Conservation (phyloP, 2,797 vertebrate genomes). For the Brachymystax lenok region DNA sequence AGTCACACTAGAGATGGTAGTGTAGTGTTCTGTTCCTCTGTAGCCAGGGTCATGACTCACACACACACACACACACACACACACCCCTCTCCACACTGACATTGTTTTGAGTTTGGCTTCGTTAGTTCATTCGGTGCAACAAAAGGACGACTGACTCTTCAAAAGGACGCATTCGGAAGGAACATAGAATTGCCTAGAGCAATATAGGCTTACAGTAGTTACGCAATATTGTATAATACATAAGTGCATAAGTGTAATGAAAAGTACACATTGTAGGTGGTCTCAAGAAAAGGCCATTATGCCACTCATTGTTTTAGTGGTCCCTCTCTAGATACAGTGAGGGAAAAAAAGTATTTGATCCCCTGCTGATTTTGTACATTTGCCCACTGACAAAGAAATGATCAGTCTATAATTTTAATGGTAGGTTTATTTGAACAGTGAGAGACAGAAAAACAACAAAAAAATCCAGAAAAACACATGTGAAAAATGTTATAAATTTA, state of each 20-base stretch:
- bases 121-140: background rate
- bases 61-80: conserved; percentile 5
- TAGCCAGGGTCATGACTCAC: background rate
- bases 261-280: background rate
- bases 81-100: background rate
- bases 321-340: background rate
- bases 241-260: background rate
- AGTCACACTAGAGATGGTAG: background rate
- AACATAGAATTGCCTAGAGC: background rate
- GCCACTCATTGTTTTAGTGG: background rate
- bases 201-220: background rate
- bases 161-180: background rate
- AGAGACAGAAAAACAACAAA: too few relatives aligned
- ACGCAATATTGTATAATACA: background rate
- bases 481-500: too few relatives aligned
- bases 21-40: background rate
- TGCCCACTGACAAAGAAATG: too few relatives aligned
- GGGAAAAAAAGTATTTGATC: too few relatives aligned
- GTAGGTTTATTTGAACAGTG: too few relatives aligned
- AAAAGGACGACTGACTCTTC: background rate
- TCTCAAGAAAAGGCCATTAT: background rate
- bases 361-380: too few relatives aligned
- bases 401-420: too few relatives aligned
- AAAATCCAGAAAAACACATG: too few relatives aligned
- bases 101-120: background rate